These are phyloP conservation scores for Aleadryas rufinucha DNA, from an alignment of 2,113 vertebrate genomes.

Conservation along the genomic window DNA sequence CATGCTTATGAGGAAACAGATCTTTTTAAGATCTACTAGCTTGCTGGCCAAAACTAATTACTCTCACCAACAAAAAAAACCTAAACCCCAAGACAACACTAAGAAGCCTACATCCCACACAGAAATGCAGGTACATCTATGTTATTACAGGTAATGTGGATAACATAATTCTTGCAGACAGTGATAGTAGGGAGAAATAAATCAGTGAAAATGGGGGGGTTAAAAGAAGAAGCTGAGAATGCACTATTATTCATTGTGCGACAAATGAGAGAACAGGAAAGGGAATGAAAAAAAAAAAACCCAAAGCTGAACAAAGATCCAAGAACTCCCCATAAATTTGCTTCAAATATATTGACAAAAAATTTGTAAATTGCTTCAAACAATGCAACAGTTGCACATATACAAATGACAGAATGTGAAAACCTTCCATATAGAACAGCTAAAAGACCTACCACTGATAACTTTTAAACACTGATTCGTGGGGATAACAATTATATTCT, in stretches of 20 bases:
- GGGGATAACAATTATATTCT: background rate
- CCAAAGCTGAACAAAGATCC: background rate
- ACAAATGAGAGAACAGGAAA: background rate
- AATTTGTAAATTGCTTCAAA: background rate
- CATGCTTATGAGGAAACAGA: background rate
- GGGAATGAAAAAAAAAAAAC: background rate
- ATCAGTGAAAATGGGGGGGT: background rate
- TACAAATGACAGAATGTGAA: background rate
- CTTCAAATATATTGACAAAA: background rate
- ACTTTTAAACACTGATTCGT: background rate
- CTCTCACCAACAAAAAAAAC: accelerated
- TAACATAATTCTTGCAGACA: background rate
- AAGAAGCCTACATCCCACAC: accelerated
- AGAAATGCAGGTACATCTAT: background rate
- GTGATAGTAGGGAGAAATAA: background rate
- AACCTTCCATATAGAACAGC: background rate
- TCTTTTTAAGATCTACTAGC: background rate
- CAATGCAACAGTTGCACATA: background rate
- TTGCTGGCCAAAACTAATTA: background rate
- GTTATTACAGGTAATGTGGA: background rate
- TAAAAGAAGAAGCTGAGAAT: background rate
- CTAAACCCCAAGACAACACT: background rate
- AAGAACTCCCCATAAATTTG: background rate
- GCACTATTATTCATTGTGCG: background rate
- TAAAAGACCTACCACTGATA: background rate